Conservation (phyloP, 2,113 vertebrate species). For the Agelaius phoeniceus region DNA sequence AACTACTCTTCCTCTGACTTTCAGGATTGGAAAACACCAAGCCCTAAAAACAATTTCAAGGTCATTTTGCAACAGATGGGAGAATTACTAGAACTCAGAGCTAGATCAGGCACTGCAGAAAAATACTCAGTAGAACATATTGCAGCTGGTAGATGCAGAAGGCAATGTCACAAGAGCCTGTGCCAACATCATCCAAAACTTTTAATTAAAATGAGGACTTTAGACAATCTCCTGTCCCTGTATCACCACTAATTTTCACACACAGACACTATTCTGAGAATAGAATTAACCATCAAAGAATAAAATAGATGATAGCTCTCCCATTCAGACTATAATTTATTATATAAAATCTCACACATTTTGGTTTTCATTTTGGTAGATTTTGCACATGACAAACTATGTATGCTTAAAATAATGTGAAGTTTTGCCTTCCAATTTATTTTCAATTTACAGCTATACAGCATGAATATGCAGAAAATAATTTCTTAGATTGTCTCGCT, state of each 20-base stretch:
- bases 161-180: background rate
- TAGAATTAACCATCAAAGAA: constrained; percentile 23
- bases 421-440: background rate
- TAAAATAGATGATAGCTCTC: background rate
- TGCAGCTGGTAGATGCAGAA: constrained; percentile 48
- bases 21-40: background rate
- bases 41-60: constrained; percentile 49
- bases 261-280: background rate
- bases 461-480: background rate
- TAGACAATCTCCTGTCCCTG: constrained; percentile 2
- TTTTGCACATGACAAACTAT: background rate
- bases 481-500: background rate
- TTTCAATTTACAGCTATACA: background rate
- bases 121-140: constrained; percentile 18
- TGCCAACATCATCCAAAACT: constrained; percentile 34
- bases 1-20: background rate
- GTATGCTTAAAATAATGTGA: background rate
- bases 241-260: constrained; percentile 1
- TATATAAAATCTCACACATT: background rate
- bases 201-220: constrained; percentile 58
- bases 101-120: constrained; percentile 34
- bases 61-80: constrained; percentile 52
- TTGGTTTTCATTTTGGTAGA: background rate
- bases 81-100: constrained; percentile 45
- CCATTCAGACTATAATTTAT: background rate